A percentile compares a stretch with the other conserved stretches of the same genome.
Conservation (phyloP, 2,888 invertebrate species). For the Athrips mouffetella region DNA sequence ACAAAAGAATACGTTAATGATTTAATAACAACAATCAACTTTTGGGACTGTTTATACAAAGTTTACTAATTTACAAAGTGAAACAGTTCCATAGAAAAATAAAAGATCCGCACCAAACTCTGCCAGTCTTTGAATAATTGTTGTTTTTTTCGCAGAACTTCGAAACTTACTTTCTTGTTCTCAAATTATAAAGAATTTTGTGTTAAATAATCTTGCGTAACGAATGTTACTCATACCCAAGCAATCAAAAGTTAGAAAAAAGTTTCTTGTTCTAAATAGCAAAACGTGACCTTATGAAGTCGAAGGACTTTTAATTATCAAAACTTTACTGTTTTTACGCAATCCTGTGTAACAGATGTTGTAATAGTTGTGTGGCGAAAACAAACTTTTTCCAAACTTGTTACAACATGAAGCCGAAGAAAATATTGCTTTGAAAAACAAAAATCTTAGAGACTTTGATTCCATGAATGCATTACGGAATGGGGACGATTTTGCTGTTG, state of each 20-base stretch:
- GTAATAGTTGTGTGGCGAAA: too few relatives aligned
- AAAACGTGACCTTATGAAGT: conserved; percentile 1
- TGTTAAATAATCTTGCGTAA: conserved; percentile 12
- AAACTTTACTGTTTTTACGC: too few relatives aligned
- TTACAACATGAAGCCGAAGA: too few relatives aligned
- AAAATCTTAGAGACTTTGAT: too few relatives aligned
- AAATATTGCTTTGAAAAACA: too few relatives aligned
- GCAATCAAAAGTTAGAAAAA: background rate
- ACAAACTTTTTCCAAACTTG: too few relatives aligned
- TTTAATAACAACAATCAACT: background rate
- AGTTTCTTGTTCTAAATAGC: background rate
- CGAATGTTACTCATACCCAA: conserved; percentile 9
- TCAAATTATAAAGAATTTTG: conserved; percentile 9
- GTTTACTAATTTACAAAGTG: conserved; percentile 13
- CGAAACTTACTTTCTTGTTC: conserved; percentile 1
- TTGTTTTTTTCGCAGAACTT: conserved; percentile 9
- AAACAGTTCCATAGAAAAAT: conserved; percentile 15
- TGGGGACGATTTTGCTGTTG: too few relatives aligned
- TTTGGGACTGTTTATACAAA: conserved; percentile 9
- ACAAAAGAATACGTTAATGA: background rate
- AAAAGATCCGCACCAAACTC: conserved; percentile 7
- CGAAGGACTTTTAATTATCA: too few relatives aligned
- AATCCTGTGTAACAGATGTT: too few relatives aligned
- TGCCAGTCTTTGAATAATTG: conserved; percentile 10
- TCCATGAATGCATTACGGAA: too few relatives aligned